A percentile compares a stretch with the other conserved stretches of the same genome.
Evolutionary conservation across 2,888 invertebrate species (phyloP).

Genomic region (Eristalis intricaria): DNA sequence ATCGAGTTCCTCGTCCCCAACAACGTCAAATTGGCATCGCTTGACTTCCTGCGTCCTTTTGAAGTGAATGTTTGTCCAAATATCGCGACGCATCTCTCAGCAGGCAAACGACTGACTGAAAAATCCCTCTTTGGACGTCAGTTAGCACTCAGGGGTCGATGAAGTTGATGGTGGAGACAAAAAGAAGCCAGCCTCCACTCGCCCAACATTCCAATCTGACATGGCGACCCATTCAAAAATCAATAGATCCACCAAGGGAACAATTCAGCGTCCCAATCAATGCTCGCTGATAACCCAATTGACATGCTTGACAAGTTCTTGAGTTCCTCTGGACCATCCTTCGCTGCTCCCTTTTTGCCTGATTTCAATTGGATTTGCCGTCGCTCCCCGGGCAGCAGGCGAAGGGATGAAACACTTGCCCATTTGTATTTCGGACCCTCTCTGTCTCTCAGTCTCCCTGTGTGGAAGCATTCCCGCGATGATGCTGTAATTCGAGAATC

Average conservation of each 20-base stretch:
- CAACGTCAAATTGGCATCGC: slow-evolving; percentile 20
- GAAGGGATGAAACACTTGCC: slow-evolving; percentile 10
- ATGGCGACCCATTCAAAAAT: not conserved
- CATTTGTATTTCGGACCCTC: slow-evolving; percentile 15
- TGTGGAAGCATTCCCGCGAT: not conserved
- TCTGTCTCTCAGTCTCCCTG: not conserved
- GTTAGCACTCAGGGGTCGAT: slow-evolving; percentile 2
- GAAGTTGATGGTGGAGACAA: not conserved
- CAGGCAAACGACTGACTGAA: not conserved
- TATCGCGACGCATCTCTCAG: not conserved
- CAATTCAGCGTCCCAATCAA: slow-evolving; percentile 5
- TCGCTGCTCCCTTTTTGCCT: not conserved
- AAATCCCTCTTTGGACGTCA: not conserved
- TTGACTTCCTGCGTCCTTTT: slow-evolving; percentile 15
- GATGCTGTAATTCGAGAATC: slow-evolving; percentile 37
- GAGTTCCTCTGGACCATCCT: not conserved
- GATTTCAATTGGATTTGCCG: slow-evolving; percentile 24
- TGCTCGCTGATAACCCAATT: slow-evolving; percentile 41
- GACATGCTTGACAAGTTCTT: slow-evolving; percentile 42
- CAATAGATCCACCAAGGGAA: slow-evolving; percentile 6
- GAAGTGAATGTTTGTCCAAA: not conserved
- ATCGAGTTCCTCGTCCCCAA: not conserved
- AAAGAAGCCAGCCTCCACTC: not conserved
- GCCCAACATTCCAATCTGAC: not conserved
- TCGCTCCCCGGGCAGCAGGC: not conserved